Conservation (phyloP, 1,140 invertebrate genomes). For the Thaumetopoea pityocampa region DNA sequence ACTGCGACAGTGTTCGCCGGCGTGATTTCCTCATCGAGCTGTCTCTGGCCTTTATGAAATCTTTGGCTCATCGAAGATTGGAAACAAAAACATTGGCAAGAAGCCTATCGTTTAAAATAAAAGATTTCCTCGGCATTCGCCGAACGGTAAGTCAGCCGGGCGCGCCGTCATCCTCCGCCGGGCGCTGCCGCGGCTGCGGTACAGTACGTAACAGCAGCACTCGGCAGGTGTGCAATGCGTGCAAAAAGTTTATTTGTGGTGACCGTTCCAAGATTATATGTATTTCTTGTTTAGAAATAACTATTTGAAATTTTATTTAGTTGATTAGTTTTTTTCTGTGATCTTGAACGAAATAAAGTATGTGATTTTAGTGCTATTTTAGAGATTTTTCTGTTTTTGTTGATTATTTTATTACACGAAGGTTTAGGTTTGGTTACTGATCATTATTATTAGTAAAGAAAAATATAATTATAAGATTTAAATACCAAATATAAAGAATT, state of each 20-base stretch:
- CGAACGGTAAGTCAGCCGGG: background rate
- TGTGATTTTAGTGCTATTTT: no score
- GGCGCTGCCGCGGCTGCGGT: slow-evolving; percentile 14
- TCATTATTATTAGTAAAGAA: no score
- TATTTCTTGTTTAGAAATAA: no score
- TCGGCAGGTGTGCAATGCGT: slow-evolving; percentile 13
- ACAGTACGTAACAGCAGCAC: slow-evolving; percentile 19
- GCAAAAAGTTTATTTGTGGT: slow-evolving; percentile 16
- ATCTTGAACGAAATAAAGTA: no score
- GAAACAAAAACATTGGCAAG: slow-evolving; percentile 16
- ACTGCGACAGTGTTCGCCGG: slow-evolving; percentile 1
- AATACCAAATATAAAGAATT: no score
- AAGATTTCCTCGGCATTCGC: slow-evolving; percentile 14
- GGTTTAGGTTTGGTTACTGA: no score
- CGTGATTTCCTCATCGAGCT: slow-evolving; percentile 12
- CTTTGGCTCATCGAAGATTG: slow-evolving; percentile 5
- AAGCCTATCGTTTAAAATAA: slow-evolving; percentile 10
- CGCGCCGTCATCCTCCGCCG: slow-evolving; percentile 1
- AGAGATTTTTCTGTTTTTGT: no score
- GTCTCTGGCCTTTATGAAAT: slow-evolving; percentile 14
- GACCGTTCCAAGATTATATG: slow-evolving; percentile 16
- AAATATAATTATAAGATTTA: no score
- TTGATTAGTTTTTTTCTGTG: no score
- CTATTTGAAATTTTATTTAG: no score
- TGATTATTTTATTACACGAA: no score